A percentile compares a stretch with the other conserved stretches of the same genome.
These are phyloP conservation scores for Agonopterix arenella DNA, from an alignment of 2,888 invertebrate species.

Conservation along the genomic window DNA sequence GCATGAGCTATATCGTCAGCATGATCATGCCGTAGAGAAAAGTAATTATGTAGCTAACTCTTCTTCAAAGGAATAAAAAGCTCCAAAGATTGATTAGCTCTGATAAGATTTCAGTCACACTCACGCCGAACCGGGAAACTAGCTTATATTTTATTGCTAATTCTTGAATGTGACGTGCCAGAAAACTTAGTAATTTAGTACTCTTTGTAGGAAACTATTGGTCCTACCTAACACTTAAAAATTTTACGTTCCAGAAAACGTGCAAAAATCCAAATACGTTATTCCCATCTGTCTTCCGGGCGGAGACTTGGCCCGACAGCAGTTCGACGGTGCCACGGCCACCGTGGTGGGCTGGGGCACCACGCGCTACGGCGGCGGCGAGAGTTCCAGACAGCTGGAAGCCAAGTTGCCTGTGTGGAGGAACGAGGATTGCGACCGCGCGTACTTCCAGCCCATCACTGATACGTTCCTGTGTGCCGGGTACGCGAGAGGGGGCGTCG, in stretches of 20 bases:
- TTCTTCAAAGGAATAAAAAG: too few relatives aligned
- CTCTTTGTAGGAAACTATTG: too few relatives aligned
- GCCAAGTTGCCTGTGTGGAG: constrained; percentile 92
- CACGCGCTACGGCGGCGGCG: constrained; percentile 91
- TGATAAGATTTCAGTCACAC: too few relatives aligned
- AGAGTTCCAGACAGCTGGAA: constrained; percentile 90
- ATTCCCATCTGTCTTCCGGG: constrained; percentile 91
- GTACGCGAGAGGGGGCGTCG: constrained; percentile 91
- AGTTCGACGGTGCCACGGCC: constrained; percentile 84
- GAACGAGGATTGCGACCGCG: constrained; percentile 92
- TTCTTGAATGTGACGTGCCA: too few relatives aligned
- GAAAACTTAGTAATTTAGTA: too few relatives aligned
- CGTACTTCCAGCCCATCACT: constrained; percentile 95
- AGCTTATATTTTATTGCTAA: too few relatives aligned
- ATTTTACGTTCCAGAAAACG: constrained; percentile 70
- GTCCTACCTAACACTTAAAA: too few relatives aligned
- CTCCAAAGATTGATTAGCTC: too few relatives aligned
- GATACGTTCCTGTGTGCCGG: constrained; percentile 94
- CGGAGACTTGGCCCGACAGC: constrained; percentile 67
- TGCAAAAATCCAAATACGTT: constrained; percentile 88
- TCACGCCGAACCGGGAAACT: too few relatives aligned
- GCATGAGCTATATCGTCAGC: too few relatives aligned
- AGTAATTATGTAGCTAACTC: too few relatives aligned
- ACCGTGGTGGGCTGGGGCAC: constrained; percentile 97
- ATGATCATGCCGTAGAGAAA: too few relatives aligned